A percentile compares a stretch with the other conserved stretches of the same genome.
These are phyloP conservation scores for Odobenus rosmarus DNA, from an alignment of 2,113 vertebrate species.

Conservation along the genomic window DNA sequence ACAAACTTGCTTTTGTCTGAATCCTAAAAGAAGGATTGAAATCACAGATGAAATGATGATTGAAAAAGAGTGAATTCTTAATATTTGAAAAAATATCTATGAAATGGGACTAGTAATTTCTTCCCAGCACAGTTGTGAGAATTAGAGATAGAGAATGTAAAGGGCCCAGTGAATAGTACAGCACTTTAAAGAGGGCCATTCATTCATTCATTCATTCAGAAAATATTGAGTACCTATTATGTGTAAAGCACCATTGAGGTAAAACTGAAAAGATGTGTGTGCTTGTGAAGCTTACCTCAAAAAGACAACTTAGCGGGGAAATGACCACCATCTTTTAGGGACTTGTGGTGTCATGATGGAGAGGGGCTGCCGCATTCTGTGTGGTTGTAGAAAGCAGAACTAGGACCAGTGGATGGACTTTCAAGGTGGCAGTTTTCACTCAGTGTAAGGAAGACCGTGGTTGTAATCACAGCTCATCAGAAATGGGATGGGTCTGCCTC, in stretches of 20 bases:
- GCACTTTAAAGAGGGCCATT: not conserved
- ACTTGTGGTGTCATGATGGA: not conserved
- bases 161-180: not conserved
- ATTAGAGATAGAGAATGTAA: not conserved
- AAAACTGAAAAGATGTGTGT: not conserved
- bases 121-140: not conserved
- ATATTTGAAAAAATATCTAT: not conserved
- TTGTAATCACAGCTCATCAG: not conserved
- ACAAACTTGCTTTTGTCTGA: not conserved
- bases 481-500: not conserved
- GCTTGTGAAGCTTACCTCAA: not conserved
- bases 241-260: not conserved
- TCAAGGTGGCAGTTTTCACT: not conserved
- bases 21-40: not conserved
- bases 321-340: not conserved
- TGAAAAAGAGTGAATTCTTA: not conserved
- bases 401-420: not conserved
- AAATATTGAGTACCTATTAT: not conserved
- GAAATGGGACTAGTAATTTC: not conserved
- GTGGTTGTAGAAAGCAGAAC: not conserved
- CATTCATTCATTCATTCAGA: not conserved
- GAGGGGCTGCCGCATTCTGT: not conserved
- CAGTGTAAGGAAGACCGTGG: not conserved
- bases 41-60: not conserved
- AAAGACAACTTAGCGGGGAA: not conserved